Evolutionary conservation across 64 coral and sea anemone species (phyloP), one percentile per base, ranked within the genome.

Genomic region (Montipora efflorescens): DNA sequence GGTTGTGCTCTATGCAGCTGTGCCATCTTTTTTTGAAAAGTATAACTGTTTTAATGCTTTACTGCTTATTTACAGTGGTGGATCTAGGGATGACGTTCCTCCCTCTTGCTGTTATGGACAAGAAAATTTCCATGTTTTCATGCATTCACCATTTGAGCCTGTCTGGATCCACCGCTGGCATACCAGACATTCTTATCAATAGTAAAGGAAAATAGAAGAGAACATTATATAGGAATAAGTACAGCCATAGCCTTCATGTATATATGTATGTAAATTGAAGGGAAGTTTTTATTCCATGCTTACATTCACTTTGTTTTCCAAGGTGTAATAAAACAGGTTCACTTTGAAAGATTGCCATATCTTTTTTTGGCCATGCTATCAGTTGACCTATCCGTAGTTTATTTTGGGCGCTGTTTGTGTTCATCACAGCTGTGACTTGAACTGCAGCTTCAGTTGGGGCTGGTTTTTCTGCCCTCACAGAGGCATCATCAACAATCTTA

Each of bases 331-430:
- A 78, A 46, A 78, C 76, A 78, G 76, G 76, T 46, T 78, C 25
- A 8, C 76, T 78, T 78, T 78, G 76, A 78, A 78, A 78, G 25
- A 78, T 78, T 49, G 76, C 76, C 76, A 28, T 28, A 28, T 28
- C 28, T 28, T 28, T 28, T 28, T 28, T 28, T 28, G 28, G 28
- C 28, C 28, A 78, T 78, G 45, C 47, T 50, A 78, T 22, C 69
- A 73, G 21, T 20, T 73, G 16, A 8, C 47, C 76, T 50, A 78
- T 78, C 45, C 16, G 47, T 43, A 78, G 48, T 16, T 78, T 48
- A 78, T 48, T 49, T 48, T 78, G 76, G 7, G 76, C 3, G 76
- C 15, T 78, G 74, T 15, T 77, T 16, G 76, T 78, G 25, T 78
- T 78, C 76, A 78, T 46, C 47, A 43, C 11, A 10, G 76, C 76